Base-by-base conservation (phyloP, 2,113 vertebrate genomes). In the Pituophis catenifer region DNA sequence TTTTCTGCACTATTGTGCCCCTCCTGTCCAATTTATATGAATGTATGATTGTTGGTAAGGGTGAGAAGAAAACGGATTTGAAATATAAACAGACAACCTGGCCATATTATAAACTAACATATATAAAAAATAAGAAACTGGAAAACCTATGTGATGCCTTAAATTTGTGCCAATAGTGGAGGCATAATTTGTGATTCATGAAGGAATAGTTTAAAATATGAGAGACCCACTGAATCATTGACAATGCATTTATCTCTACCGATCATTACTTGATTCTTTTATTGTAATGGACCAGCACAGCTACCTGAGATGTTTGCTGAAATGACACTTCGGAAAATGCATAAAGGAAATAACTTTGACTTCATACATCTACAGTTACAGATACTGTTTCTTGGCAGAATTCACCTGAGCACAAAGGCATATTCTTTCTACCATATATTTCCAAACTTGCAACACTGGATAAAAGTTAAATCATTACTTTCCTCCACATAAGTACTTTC, bases 301-400 rank as follows among this genome's bases (percentile, higher is more conserved):
- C 62, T 54, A 81, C 24, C 19, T 90, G 59, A 52, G 48, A 9
- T 48, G 53, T 91, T 24, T 57, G 54, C 38, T 85, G 23, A 91
- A 91, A 91, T 91, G 23, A 24, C 33, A 58, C 59, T 92, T 11
- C 9, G 26, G 15, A 26, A 93, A 58, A 29, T 85, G 62, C 24
- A n/a, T 81, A 89, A 55, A 89, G 26, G 26, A 89, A 89, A 50
- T 89, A 89, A 89, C 33, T 88, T 70, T 92, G 58, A 54, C n/a
- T 29, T 1, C n/a, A 29, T 29, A 53, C 12, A 90, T 90, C 75
- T 48, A 38, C 33, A 48, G 12, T 85, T 93, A 62, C 48, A 90
- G 15, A 52, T 90, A 33, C 55, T 52, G n/a, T 57, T 90, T 93
- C 70, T 70, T 93, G 38, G 70, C 13, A 90, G 23, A 62, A 70